Evolutionary conservation across 2,113 vertebrate species (phyloP).

Genomic region (Leuciscus idus): DNA sequence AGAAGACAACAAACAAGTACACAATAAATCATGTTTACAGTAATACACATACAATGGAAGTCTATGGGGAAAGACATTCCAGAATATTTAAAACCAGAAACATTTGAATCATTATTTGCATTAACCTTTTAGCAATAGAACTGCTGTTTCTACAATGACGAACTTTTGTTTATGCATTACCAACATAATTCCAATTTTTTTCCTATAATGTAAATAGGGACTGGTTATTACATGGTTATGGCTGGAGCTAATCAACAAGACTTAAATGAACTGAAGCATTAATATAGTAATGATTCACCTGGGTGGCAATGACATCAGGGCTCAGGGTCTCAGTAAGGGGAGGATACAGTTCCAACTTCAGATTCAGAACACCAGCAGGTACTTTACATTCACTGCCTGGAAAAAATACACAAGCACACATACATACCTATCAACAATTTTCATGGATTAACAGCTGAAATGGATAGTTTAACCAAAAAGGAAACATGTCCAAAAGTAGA

Average conservation of each 20-base stretch:
- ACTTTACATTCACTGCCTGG: conserved; percentile 94
- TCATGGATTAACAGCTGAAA: not conserved
- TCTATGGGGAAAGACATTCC: too few relatives aligned
- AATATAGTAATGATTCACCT: conserved; percentile 75
- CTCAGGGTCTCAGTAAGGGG: conserved; percentile 81
- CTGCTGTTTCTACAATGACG: too few relatives aligned
- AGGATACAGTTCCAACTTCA: conserved; percentile 92
- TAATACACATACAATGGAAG: too few relatives aligned
- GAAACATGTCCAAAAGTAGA: not conserved
- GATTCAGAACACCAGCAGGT: conserved; percentile 89
- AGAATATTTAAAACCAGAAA: too few relatives aligned
- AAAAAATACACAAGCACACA: conserved; percentile 42
- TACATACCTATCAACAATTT: not conserved
- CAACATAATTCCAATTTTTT: too few relatives aligned
- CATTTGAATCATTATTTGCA: too few relatives aligned
- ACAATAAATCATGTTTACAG: too few relatives aligned
- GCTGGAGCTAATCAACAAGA: not conserved
- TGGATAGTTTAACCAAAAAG: not conserved
- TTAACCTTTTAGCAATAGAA: too few relatives aligned
- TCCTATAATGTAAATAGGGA: not conserved
- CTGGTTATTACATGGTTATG: not conserved
- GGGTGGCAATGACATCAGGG: conserved; percentile 87
- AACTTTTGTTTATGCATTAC: too few relatives aligned
- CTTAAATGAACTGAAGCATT: not conserved
- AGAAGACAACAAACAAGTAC: too few relatives aligned